Conservation (phyloP, 1,140 invertebrate species). For the Aphaenogaster ashmeadi region DNA sequence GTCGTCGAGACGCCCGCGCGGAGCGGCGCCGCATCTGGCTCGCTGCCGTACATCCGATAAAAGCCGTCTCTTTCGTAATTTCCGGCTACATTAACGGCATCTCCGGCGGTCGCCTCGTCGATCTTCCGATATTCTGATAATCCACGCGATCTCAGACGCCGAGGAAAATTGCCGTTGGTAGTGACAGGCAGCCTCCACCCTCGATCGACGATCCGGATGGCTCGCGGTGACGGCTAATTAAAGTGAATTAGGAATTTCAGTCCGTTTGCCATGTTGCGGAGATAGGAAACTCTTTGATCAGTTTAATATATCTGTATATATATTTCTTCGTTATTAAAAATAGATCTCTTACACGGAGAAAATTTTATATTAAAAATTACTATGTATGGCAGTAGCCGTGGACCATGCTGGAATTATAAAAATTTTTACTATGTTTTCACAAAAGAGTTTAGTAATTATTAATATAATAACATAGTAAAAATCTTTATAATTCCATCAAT, state of each 20-base stretch:
- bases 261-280: neutral
- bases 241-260: conserved; percentile 54
- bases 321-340: neutral
- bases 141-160: conserved; percentile 45
- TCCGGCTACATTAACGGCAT: conserved; percentile 61
- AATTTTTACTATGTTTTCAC: no score
- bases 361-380: no score
- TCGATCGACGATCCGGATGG: conserved; percentile 19
- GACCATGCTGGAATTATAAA: no score
- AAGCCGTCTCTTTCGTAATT: conserved; percentile 58
- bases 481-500: no score
- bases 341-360: neutral
- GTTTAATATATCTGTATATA: neutral
- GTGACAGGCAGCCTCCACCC: conserved; percentile 26
- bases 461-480: no score
- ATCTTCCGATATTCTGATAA: conserved; percentile 60
- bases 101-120: conserved; percentile 42
- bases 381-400: no score
- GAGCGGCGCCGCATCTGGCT: conserved; percentile 3
- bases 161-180: conserved; percentile 47
- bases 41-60: conserved; percentile 34
- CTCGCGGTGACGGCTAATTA: conserved; percentile 55
- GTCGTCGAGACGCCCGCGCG: neutral
- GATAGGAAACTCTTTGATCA: conserved; percentile 25
- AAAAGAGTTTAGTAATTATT: no score